Evolutionary conservation across 2,888 invertebrate genomes (phyloP).

Genomic region (Entomobrya multifasciata): DNA sequence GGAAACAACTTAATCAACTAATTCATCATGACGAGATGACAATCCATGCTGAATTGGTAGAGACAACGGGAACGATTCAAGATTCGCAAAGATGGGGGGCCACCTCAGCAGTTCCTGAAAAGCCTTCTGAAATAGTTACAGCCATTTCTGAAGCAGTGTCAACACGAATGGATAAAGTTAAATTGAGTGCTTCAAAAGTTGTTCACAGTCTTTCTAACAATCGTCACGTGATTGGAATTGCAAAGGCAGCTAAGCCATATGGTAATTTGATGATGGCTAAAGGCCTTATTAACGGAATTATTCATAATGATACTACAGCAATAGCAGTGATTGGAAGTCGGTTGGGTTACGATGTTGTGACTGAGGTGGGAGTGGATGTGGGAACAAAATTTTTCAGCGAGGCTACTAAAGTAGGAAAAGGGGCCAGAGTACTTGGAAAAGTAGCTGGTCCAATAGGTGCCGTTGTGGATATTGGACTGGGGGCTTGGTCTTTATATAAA

Average conservation of each 20-base stretch:
- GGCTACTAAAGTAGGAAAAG: constrained; percentile 33
- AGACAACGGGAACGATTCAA: not conserved
- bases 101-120: not conserved
- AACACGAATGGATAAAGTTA: not conserved
- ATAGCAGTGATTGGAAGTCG: constrained; percentile 58
- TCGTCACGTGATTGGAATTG: no score
- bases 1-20: not conserved
- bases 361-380: not conserved
- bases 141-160: not conserved
- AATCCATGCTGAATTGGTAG: not conserved
- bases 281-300: constrained; percentile 43
- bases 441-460: constrained; percentile 48
- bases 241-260: not conserved
- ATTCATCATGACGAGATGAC: constrained; percentile 19
- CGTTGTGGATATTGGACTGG: constrained; percentile 33
- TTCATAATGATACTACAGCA: constrained; percentile 54
- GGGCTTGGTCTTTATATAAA: constrained; percentile 6
- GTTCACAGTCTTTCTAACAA: not conserved
- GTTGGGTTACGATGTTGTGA: constrained; percentile 46
- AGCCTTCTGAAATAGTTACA: not conserved
- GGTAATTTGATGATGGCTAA: constrained; percentile 51
- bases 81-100: not conserved
- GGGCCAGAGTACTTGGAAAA: constrained; percentile 4
- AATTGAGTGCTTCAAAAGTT: not conserved
- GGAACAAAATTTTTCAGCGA: not conserved